A percentile compares a stretch with the other conserved stretches of the same genome.
phyloP scores from a whole-genome alignment of 2,888 invertebrate genomes.

The Autographa gamma region DNA sequence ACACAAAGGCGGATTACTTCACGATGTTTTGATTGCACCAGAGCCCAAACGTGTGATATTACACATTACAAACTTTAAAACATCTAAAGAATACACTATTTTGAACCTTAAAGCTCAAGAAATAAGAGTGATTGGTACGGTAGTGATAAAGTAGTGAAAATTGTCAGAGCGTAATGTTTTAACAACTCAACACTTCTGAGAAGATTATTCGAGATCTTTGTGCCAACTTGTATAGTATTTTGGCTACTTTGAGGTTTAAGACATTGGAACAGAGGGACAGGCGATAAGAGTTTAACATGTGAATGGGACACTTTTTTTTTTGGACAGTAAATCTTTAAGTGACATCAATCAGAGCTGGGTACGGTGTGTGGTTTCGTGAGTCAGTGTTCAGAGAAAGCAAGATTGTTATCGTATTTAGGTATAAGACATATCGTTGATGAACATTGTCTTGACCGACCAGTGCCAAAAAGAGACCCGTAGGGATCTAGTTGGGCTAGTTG shows the following conservation, averaged over 20 bases:
- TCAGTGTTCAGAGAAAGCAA: neutral
- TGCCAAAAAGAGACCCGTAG: too few relatives aligned
- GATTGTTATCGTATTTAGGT: neutral
- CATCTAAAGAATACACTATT: constrained; percentile 22
- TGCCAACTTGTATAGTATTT: constrained; percentile 50
- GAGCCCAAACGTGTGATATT: constrained; percentile 64
- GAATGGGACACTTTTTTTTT: constrained; percentile 42
- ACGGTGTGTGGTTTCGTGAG: constrained; percentile 24
- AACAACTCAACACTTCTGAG: constrained; percentile 78
- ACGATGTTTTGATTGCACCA: constrained; percentile 82
- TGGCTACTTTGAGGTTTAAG: constrained; percentile 57
- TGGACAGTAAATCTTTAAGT: constrained; percentile 33
- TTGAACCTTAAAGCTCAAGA: constrained; percentile 45
- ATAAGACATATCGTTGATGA: neutral
- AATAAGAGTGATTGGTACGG: constrained; percentile 31
- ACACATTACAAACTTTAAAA: constrained; percentile 38
- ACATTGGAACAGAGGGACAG: constrained; percentile 48
- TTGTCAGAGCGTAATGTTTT: constrained; percentile 77
- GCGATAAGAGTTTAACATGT: constrained; percentile 42
- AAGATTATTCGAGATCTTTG: constrained; percentile 64
- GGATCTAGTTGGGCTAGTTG: too few relatives aligned
- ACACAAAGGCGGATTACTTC: constrained; percentile 78
- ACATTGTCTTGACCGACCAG: too few relatives aligned
- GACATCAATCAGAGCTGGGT: constrained; percentile 2
- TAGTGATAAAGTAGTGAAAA: constrained; percentile 57